Percentiles rank a stretch among this genome's conserved stretches.
Evolutionary conservation across 2,888 invertebrate species (phyloP).

Genomic region (Tryphoninae sp.): DNA sequence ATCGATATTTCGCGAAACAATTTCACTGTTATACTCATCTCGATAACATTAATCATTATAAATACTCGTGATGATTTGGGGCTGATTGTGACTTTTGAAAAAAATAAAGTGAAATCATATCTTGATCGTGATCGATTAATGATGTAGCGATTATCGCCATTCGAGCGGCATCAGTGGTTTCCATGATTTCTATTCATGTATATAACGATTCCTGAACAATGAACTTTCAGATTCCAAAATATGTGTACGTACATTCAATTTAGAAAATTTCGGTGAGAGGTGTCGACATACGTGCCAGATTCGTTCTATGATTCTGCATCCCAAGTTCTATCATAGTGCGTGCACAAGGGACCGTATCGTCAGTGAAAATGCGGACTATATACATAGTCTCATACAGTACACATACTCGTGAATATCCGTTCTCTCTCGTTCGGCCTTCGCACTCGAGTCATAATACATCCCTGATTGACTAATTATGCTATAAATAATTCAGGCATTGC

Average conservation of each 20-base stretch:
- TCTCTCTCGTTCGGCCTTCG: conserved; percentile 6
- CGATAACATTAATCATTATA: too few species aligned
- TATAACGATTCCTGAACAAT: too few species aligned
- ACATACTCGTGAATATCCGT: conserved; percentile 8
- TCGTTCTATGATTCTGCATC: conserved; percentile 10
- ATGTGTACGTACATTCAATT: not conserved
- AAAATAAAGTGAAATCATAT: too few species aligned
- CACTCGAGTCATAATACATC: conserved; percentile 51
- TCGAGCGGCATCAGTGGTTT: too few species aligned
- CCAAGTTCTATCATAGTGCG: not conserved
- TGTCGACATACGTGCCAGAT: not conserved
- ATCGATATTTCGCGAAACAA: too few species aligned
- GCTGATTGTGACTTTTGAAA: too few species aligned
- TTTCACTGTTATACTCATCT: too few species aligned
- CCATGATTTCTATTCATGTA: too few species aligned
- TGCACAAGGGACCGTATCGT: conserved; percentile 7
- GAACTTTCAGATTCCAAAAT: too few species aligned
- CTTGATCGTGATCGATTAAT: too few species aligned
- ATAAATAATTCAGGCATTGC: conserved; percentile 60
- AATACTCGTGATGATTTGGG: too few species aligned
- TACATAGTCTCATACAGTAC: not conserved
- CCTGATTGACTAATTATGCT: conserved; percentile 63
- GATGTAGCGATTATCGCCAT: too few species aligned
- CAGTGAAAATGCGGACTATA: not conserved
- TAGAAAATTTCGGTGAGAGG: not conserved